phyloP scores from a whole-genome alignment of 2,888 invertebrate genomes.

The Elmis aenea region DNA sequence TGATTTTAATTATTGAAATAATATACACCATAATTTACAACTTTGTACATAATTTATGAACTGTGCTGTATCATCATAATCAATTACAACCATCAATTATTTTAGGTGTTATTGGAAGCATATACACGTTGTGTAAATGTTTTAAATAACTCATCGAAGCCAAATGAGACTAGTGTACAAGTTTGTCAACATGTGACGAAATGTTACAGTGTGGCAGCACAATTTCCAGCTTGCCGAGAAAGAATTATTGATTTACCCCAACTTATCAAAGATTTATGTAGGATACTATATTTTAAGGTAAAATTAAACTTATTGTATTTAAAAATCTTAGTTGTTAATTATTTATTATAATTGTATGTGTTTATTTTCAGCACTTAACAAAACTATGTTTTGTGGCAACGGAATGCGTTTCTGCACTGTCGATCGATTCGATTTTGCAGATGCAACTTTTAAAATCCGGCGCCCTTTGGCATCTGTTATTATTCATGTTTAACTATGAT shows the following conservation, averaged over 20 bases:
- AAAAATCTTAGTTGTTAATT: conserved; percentile 6
- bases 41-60: too few species aligned
- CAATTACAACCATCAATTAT: too few species aligned
- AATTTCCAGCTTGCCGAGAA: conserved; percentile 86
- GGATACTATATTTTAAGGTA: conserved; percentile 82
- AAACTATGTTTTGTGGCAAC: conserved; percentile 82
- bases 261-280: conserved; percentile 79
- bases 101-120: conserved; percentile 76
- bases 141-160: conserved; percentile 70
- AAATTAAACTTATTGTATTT: conserved; percentile 6
- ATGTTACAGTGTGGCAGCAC: conserved; percentile 93
- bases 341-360: too few species aligned
- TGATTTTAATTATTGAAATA: too few species aligned
- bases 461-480: conserved; percentile 85
- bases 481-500: conserved; percentile 91
- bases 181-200: conserved; percentile 88
- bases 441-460: conserved; percentile 79
- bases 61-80: too few species aligned
- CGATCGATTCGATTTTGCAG: conserved; percentile 82
- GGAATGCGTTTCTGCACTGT: conserved; percentile 82
- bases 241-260: conserved; percentile 83
- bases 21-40: too few species aligned
- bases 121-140: conserved; percentile 93
- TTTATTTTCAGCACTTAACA: conserved; percentile 68
- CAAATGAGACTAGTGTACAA: conserved; percentile 76